Evolutionary conservation across 1,140 invertebrate species (phyloP).

Genomic region (Drosophila yakuba): DNA sequence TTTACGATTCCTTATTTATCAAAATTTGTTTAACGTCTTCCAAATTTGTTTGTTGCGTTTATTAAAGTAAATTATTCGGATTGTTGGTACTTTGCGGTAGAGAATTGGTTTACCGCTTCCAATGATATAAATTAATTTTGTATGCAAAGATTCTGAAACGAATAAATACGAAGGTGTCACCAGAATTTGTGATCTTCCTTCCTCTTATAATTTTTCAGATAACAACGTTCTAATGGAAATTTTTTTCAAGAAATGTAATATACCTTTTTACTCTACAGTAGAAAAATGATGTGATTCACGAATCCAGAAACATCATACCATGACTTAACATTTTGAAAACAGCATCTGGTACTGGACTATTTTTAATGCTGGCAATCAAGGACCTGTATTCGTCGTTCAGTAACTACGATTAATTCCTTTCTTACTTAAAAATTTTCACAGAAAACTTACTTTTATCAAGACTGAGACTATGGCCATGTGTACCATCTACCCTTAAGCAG

Average conservation of each 20-base stretch:
- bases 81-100: constrained; percentile 8
- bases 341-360: neutral
- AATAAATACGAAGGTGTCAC: too few species aligned
- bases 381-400: constrained; percentile 6
- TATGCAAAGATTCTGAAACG: too few species aligned
- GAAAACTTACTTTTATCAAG: too few species aligned
- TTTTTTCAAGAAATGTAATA: too few species aligned
- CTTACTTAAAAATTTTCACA: neutral
- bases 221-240: too few species aligned
- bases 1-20: constrained; percentile 38
- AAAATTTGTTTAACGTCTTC: constrained; percentile 41
- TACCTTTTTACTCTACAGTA: too few species aligned
- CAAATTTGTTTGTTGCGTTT: constrained; percentile 21
- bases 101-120: constrained; percentile 42
- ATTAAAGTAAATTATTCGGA: constrained; percentile 30
- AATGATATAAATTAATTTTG: neutral
- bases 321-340: too few species aligned
- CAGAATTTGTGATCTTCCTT: too few species aligned
- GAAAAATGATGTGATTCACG: too few species aligned
- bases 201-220: too few species aligned
- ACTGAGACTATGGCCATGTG: constrained; percentile 1
- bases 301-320: too few species aligned
- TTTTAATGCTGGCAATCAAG: constrained; percentile 10
- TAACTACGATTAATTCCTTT: neutral
- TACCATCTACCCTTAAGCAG: constrained; percentile 41